Base-by-base conservation (phyloP, 1,140 invertebrate genomes). In the Orchesella cincta region DNA sequence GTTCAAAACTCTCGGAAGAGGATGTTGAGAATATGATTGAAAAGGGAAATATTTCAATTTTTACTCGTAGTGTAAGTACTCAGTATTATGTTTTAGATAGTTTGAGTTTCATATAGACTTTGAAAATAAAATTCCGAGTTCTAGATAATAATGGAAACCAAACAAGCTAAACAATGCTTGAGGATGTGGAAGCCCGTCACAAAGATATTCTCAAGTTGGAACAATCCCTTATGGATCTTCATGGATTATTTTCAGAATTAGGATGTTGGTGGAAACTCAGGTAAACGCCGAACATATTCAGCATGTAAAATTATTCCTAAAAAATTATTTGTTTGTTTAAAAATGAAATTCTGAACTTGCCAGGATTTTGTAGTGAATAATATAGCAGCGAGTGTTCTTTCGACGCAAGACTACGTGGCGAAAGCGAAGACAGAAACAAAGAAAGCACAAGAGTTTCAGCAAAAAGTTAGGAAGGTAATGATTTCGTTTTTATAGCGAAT, bases 141-240 rank as follows among this genome's bases (percentile, higher is more conserved):
- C 5, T 29, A 71, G 67, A 91, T 94, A 85, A 89, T 93, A 81
- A 90, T 90, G 82, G 92, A 96, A 82, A 94, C 92, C 35, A 90
- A 90, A 83, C 88, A 91, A 86, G 93, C 93, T n/a, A 90, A 90
- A 84, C 90, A 91, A 90, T 91, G 78, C 86, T 97, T 82, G 90
- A 91, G 75, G 93, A 95, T 79, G 92, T 94, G 80, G 90, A 95
- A 88, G 91, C 89, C 76, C 88, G 94, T 75, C 93, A 95, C 84
- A 89, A 90, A 76, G 93, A 95, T 86, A 90, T 96, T 80, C 86
- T 93, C 76, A 93, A 94, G 85, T 87, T 95, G 74, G 94, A 96
- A 88, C 91, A 89, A 81, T 91, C 91, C 80, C 90, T 96, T 79
- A 85, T 86, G 79, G 93, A 95, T 85, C 87, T 97, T 57, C 90